Conservation (phyloP, 92 coral and sea anemone species). For the Epizoanthus stellaris region DNA sequence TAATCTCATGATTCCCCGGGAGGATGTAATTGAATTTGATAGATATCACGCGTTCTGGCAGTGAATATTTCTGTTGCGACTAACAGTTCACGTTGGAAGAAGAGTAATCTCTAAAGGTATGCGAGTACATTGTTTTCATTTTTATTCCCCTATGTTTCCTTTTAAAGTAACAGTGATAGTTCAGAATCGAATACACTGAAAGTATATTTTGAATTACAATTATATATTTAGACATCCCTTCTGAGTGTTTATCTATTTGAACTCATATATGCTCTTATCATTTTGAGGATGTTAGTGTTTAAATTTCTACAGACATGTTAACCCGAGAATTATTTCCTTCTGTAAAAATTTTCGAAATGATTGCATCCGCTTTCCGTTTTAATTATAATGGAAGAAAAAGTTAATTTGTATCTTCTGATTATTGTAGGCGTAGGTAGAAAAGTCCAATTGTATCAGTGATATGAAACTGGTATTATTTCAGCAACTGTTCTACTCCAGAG, state of each 20-base stretch:
- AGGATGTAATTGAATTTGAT: slow-evolving; percentile 20
- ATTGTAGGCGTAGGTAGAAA: not conserved
- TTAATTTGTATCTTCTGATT: not conserved
- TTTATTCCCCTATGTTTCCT: not conserved
- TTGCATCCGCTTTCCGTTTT: not conserved
- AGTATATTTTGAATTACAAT: not conserved
- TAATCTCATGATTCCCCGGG: slow-evolving; percentile 13
- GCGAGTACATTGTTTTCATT: not conserved
- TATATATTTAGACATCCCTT: not conserved
- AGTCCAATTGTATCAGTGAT: not conserved
- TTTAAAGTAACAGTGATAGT: not conserved
- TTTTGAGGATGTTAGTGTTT: not conserved
- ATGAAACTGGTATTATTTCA: not conserved
- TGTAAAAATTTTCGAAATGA: not conserved
- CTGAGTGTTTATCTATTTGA: not conserved
- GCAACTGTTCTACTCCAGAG: not conserved
- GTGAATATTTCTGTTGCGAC: not conserved
- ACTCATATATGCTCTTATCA: not conserved
- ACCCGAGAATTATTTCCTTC: not conserved
- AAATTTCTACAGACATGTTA: not conserved
- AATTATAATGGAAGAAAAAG: not conserved
- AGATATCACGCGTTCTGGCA: not conserved
- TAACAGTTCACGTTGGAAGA: not conserved
- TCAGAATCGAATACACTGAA: not conserved
- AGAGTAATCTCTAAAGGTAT: not conserved